Evolutionary conservation across 2,797 vertebrate species (phyloP), one percentile per base, ranked within the genome.

Genomic region (Lagorchestes hirsutus): DNA sequence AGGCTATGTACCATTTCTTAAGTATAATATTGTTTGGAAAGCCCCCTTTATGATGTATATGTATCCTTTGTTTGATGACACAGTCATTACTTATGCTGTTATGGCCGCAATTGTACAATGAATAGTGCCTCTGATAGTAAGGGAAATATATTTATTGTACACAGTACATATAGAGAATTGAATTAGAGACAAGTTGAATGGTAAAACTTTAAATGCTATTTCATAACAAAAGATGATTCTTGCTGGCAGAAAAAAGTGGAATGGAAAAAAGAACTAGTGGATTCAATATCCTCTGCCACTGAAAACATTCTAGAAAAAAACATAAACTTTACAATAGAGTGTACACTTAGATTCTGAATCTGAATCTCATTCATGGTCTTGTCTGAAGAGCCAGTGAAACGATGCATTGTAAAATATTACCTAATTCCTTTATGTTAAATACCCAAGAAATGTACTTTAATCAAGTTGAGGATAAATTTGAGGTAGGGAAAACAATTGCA

Each of bases 71-170:
- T 54, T 97, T 96, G 94, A 31, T 93, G 95, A 94, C 96, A 31
- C 40, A 93, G 57, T 93, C 8, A 58, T 8, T 12, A 91, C 28
- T 96, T 96, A 59, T 2, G 14, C 52, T 92, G 6, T 59, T 96
- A 93, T 16, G 94, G 5, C 62, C 95, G 91, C 74, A 96, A 94
- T 82, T 96, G 57, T 95, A 96, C 91, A 58, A 54, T 74, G 92
- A 96, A 92, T 27, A 87, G 55, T n/a, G 4, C 11, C 92, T 54
- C 54, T 34, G 14, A 95, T 24, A 58, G 1, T 91, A 18, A 11
- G 90, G 50, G 59, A 97, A 95, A 31, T 34, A 29, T 93, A 54
- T 8, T 95, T 4, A 55, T 97, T 96, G 91, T 56, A 12, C 67
- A 16, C 8, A n/a, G 6, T 52, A 55, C 54, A 22, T 55, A 58